Evolutionary conservation across 2,797 vertebrate genomes (phyloP).

Genomic region (Cirrhinus mrigala): DNA sequence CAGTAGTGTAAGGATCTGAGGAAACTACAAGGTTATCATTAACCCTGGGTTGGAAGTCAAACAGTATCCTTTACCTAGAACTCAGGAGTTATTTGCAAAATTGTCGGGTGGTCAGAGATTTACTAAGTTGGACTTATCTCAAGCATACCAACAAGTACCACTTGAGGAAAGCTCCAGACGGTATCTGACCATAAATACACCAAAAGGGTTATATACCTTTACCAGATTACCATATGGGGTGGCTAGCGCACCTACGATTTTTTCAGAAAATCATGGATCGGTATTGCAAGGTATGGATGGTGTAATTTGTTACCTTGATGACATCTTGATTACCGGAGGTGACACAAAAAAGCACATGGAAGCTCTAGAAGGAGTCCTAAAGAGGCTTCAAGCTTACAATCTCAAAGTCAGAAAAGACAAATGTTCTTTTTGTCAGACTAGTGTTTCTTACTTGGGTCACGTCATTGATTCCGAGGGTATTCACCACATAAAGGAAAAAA

Average conservation of each 20-base stretch:
- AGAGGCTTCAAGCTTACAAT: neutral
- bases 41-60: too few species aligned
- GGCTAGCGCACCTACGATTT: neutral
- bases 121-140: conserved; percentile 9
- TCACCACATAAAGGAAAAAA: neutral
- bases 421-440: neutral
- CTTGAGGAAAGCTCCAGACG: neutral
- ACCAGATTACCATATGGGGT: neutral
- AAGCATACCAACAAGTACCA: conserved; percentile 3
- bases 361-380: conserved; percentile 10
- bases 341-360: neutral
- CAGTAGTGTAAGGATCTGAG: neutral
- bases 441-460: neutral
- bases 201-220: neutral
- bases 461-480: neutral
- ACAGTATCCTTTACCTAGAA: too few species aligned
- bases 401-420: neutral
- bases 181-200: neutral
- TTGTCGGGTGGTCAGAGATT: neutral
- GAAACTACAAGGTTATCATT: too few species aligned
- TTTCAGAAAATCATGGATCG: neutral
- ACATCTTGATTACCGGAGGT: neutral
- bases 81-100: neutral
- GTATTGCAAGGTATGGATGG: neutral
- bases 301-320: neutral